Evolutionary conservation across 2,113 vertebrate species (phyloP), one percentile per base, ranked within the genome.

Genomic region (Formicarius rufipectus): DNA sequence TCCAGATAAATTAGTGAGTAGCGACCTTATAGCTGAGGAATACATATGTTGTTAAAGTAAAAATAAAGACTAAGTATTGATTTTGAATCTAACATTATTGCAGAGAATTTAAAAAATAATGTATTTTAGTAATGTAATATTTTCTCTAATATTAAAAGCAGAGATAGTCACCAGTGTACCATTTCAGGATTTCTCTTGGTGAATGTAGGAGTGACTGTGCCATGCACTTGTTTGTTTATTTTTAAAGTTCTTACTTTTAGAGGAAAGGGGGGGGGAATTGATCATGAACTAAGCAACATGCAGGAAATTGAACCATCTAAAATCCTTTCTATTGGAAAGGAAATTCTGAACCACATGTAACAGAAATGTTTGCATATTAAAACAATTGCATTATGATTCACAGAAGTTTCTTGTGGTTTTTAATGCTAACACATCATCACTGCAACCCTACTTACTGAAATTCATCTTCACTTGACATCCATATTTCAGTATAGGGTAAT

Each of bases 1-100:
- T 93, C 74, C 92, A 96, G 95, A 92, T 95, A 95, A 97, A 96
- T 97, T 93, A 90, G 84, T 84, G 67, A 94, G 77, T 89, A 95
- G 76, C 0, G 6, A 92, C 85, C 91, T 96, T 84, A 92, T 80
- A 90, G 53, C 79, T 82, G 44, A 92, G 62, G 40, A 96, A 76
- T 84, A 9, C 16, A 9, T 84, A 30, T 14, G 17, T 33, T 67
- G 23, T 81, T 88, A 52, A 76, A 89, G 35, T 73, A 14, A 87
- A 87, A 74, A 64, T 59, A 44, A 80, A 82, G 27, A 35, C 35
- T 14, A 27, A 56, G 16, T 45, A 14, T 37, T 66, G 76, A 8
- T 75, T 87, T 93, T 47, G 21, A 76, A 59, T 55, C 22, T 75
- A 40, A 30, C 39, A 16, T 10, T 23, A 74, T 20, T 19, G 9